Percentiles rank a stretch among this genome's conserved stretches.
These are phyloP conservation scores for Falco rusticolus DNA, from an alignment of 2,797 vertebrate species.

Conservation along the genomic window DNA sequence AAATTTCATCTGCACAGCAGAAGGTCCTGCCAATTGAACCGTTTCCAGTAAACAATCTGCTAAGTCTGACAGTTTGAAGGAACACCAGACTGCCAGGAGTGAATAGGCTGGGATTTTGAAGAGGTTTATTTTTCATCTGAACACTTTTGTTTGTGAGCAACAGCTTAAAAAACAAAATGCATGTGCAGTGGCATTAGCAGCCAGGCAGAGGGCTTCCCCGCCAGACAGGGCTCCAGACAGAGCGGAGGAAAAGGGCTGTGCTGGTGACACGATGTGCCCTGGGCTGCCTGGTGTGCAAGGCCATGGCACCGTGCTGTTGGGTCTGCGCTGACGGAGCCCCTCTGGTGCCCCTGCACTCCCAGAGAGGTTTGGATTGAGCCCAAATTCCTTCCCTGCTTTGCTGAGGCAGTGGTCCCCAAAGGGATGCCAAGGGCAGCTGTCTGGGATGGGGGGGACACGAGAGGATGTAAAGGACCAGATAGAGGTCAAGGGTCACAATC, in stretches of 20 bases:
- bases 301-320: not conserved
- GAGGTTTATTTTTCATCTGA: slow-evolving; percentile 80
- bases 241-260: slow-evolving; percentile 25
- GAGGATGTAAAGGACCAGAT: not conserved
- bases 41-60: slow-evolving; percentile 82
- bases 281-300: not conserved
- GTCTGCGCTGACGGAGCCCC: not conserved
- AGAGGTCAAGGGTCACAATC: not conserved
- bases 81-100: slow-evolving; percentile 78
- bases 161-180: slow-evolving; percentile 66
- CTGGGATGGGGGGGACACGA: not conserved
- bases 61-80: slow-evolving; percentile 81
- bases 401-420: accelerated
- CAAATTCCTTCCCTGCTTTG: not conserved
- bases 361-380: not conserved
- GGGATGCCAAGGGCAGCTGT: not conserved
- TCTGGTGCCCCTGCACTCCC: not conserved
- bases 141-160: slow-evolving; percentile 75
- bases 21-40: slow-evolving; percentile 81
- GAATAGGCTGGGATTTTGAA: slow-evolving; percentile 78
- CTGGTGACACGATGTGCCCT: not conserved
- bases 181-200: slow-evolving; percentile 64
- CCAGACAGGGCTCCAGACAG: slow-evolving; percentile 31
- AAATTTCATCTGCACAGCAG: slow-evolving; percentile 81
- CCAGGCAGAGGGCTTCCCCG: slow-evolving; percentile 69